A percentile compares a stretch with the other conserved stretches of the same genome.
These are phyloP conservation scores for Sturnus vulgaris DNA, from an alignment of 2,113 vertebrate genomes.

Conservation along the genomic window DNA sequence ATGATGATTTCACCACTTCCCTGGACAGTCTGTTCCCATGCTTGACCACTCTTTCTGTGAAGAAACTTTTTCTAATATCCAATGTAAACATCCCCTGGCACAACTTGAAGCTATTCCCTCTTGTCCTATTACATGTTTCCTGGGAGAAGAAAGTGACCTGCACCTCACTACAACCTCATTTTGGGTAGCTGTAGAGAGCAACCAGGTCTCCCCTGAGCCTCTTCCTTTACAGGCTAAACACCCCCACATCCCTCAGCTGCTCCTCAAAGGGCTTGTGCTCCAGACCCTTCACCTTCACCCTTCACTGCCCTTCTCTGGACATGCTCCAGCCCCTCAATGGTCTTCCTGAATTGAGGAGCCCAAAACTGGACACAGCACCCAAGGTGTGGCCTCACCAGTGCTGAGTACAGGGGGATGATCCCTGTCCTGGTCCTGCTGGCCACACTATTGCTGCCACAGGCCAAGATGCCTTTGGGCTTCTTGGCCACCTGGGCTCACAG, in stretches of 20 bases:
- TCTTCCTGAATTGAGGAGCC: neutral
- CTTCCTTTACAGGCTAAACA: neutral
- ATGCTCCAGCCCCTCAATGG: neutral
- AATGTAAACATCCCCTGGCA: neutral
- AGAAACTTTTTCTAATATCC: neutral
- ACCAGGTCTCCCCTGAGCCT: neutral
- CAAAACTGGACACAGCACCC: neutral
- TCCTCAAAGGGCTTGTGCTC: neutral
- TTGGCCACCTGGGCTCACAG: neutral
- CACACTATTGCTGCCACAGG: neutral
- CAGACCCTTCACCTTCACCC: neutral
- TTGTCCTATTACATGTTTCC: neutral
- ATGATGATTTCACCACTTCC: neutral
- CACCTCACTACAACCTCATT: neutral
- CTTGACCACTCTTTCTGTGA: neutral
- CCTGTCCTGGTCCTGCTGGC: neutral
- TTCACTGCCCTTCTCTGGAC: neutral
- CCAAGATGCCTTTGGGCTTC: neutral
- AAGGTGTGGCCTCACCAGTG: neutral
- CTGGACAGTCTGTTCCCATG: neutral
- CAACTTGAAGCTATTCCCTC: neutral
- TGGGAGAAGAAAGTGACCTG: neutral
- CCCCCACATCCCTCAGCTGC: neutral
- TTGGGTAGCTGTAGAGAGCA: neutral
- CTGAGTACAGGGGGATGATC: rapidly evolving